Percentiles rank a stretch among this genome's conserved stretches.
Evolutionary conservation across 2,113 vertebrate genomes (phyloP).

Genomic region (Uria aalge): DNA sequence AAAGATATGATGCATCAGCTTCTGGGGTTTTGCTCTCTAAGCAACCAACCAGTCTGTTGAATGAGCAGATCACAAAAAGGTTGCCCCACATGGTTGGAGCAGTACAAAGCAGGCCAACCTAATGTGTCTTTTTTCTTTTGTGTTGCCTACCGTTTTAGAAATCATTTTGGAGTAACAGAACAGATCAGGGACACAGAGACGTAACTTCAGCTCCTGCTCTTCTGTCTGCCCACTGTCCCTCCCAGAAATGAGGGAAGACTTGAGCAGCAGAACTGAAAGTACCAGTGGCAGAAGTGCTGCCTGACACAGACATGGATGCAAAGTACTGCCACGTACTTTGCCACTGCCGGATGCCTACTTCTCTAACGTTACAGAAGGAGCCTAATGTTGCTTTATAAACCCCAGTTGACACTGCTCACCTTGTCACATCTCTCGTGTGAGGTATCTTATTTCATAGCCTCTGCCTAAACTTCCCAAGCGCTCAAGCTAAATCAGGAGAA

Average conservation of each 20-base stretch:
- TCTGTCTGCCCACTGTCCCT: background rate
- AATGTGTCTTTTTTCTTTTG: background rate
- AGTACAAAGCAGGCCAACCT: background rate
- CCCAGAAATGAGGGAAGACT: background rate
- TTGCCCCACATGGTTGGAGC: background rate
- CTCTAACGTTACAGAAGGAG: background rate
- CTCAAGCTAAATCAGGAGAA: background rate
- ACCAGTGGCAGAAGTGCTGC: background rate
- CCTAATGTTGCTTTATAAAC: background rate
- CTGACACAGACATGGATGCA: rapidly evolving
- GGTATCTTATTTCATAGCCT: background rate
- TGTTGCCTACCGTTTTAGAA: background rate
- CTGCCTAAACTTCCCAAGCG: background rate
- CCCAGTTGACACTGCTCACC: background rate
- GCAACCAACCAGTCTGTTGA: background rate
- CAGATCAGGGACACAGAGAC: background rate
- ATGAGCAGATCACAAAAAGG: background rate
- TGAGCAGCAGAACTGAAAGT: background rate
- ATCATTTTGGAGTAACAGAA: background rate
- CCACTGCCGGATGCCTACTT: background rate
- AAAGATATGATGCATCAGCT: background rate
- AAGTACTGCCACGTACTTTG: background rate
- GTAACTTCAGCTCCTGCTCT: background rate
- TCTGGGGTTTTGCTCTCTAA: background rate
- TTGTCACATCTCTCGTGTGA: background rate